These are phyloP conservation scores for Caprella mutica DNA, from an alignment of 2,888 invertebrate genomes.

Conservation along the genomic window DNA sequence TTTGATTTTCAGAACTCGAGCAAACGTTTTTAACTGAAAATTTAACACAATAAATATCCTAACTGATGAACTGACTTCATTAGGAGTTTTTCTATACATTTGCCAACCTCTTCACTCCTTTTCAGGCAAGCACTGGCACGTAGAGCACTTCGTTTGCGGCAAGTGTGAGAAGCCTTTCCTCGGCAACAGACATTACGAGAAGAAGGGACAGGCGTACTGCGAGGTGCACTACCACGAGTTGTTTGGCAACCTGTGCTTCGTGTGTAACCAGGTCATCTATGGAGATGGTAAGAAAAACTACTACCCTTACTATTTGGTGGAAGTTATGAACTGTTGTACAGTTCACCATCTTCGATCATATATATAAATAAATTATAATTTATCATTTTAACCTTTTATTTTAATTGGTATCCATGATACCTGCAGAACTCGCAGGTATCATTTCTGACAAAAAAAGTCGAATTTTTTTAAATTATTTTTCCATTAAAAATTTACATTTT, in stretches of 20 bases:
- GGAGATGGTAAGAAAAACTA: constrained; percentile 95
- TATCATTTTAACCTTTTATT: too few relatives aligned
- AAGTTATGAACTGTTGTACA: too few relatives aligned
- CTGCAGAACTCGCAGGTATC: too few relatives aligned
- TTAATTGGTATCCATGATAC: too few relatives aligned
- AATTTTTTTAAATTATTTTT: too few relatives aligned
- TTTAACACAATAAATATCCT: not conserved
- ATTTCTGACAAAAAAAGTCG: too few relatives aligned
- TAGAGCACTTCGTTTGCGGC: constrained; percentile 99
- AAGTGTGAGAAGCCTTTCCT: constrained; percentile 99
- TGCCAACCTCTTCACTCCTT: too few relatives aligned
- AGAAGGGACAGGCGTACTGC: constrained; percentile 95
- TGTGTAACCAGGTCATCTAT: constrained; percentile 94
- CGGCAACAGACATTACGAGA: constrained; percentile 97
- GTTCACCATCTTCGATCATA: too few relatives aligned
- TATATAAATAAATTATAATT: too few relatives aligned
- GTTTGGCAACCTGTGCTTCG: constrained; percentile 96
- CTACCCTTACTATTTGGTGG: too few relatives aligned
- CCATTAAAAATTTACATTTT: too few relatives aligned
- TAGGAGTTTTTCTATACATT: not conserved
- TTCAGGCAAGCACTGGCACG: constrained; percentile 96
- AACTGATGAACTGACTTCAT: not conserved
- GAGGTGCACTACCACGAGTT: constrained; percentile 98
- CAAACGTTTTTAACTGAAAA: not conserved
- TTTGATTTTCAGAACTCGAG: too few relatives aligned